These are phyloP conservation scores for Pomacea maculata DNA, from an alignment of 1,140 invertebrate species.

Conservation along the genomic window DNA sequence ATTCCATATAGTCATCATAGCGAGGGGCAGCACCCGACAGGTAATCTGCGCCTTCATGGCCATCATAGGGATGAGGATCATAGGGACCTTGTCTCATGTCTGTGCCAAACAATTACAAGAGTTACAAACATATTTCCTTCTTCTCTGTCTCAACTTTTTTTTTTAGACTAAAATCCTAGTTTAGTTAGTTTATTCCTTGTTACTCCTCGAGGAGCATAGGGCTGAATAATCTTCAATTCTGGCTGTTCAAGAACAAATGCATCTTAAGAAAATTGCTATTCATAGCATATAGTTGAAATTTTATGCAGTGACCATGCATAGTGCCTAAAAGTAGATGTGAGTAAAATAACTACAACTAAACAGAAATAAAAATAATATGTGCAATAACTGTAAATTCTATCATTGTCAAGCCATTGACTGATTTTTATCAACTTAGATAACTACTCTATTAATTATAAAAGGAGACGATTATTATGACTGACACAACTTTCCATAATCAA, in stretches of 20 bases:
- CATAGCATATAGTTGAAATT: no score
- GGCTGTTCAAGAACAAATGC: no score
- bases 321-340: not conserved
- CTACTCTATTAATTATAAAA: no score
- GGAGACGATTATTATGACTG: no score
- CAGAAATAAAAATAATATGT: not conserved
- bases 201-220: no score
- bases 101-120: not conserved
- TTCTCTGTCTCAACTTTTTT: not conserved
- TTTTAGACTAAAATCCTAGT: not conserved
- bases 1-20: slow-evolving; percentile 26
- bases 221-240: no score
- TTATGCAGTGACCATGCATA: no score
- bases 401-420: not conserved
- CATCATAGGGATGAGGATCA: slow-evolving; percentile 20
- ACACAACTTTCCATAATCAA: no score
- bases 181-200: no score
- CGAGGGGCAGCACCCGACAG: slow-evolving; percentile 21
- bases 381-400: not conserved
- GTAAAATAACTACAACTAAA: not conserved
- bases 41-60: slow-evolving; percentile 21
- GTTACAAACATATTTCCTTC: not conserved
- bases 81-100: slow-evolving; percentile 17
- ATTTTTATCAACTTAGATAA: not conserved
- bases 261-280: no score